These are phyloP conservation scores for Lampris megalopsis DNA, from an alignment of 2,113 vertebrate genomes.

Conservation along the genomic window DNA sequence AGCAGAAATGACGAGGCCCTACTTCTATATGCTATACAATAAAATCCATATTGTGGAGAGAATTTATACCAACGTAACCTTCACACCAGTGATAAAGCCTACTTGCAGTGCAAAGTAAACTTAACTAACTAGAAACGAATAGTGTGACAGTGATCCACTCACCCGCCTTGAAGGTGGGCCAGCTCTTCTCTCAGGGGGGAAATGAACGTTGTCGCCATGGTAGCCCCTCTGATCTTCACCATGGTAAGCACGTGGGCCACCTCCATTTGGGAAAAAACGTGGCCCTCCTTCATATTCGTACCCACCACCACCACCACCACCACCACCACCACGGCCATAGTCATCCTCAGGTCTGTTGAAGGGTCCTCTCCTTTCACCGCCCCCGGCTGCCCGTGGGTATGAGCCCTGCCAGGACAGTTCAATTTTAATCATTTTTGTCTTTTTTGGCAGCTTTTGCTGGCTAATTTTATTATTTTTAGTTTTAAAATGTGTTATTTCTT, in stretches of 20 bases:
- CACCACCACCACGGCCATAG: constrained; percentile 71
- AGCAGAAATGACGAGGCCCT: too few species aligned
- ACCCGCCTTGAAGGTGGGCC: constrained; percentile 76
- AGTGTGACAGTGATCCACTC: constrained; percentile 13
- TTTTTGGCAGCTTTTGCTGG: background rate
- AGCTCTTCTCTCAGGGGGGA: constrained; percentile 73
- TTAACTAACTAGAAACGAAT: background rate
- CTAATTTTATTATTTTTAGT: too few species aligned
- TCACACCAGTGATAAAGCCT: too few species aligned
- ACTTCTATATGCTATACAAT: too few species aligned
- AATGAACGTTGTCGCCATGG: constrained; percentile 74
- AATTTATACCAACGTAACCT: too few species aligned
- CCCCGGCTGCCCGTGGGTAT: constrained; percentile 64
- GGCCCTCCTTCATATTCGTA: constrained; percentile 79
- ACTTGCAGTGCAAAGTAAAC: background rate
- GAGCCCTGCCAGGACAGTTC: constrained; percentile 52
- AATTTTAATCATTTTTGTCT: background rate
- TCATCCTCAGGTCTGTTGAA: constrained; percentile 80
- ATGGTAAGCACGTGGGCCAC: constrained; percentile 76
- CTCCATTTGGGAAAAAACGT: constrained; percentile 81
- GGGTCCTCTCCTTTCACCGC: constrained; percentile 72
- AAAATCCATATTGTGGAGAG: too few species aligned
- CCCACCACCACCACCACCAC: constrained; percentile 66
- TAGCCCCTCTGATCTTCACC: constrained; percentile 78
- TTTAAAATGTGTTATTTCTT: too few species aligned